Base-by-base conservation (phyloP, 2,113 vertebrate genomes). In the Galbula dea region DNA sequence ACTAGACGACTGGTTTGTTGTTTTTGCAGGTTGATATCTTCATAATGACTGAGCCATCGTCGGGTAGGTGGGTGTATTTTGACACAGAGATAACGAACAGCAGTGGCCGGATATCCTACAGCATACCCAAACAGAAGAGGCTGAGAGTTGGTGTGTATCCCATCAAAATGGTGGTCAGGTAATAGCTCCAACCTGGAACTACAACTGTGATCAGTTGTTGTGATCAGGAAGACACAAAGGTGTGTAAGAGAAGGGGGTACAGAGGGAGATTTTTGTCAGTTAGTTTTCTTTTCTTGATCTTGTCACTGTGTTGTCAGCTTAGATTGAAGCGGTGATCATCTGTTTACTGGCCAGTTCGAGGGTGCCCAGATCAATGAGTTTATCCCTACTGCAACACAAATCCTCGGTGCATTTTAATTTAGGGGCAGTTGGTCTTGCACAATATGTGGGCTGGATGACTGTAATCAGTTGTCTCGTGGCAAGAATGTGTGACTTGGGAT, bases 131-230 rank as follows among this genome's bases (percentile, higher is more conserved):
- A 61, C 98, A 98, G 96, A 99, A 99, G 97, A 98, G 98, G 52
- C 97, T 99, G 26, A 96, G 98, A 15, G 98, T 99, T 12, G 99
- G 99, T 6, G 99, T 99, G 78, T 99, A 99, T 94, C 99, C 99
- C 3, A 97, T 99, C 95, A 99, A 99, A 97, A 99, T 99, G 99
- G 98, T 99, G 46, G 99, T 99, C 95, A 99, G 99, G 99, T 99
- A 97, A 96, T 91, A 51, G 83, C 86, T 93, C 23, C 48, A 91
- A 36, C 34, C 49, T 93, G 90, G 19, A 77, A 76, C 51, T 83
- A 63, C 39, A 74, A 46, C 39, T 83, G 54, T 37, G 52, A 17
- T 49, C 63, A 17, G 24, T 45, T n/a, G 39, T 65, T 48, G 67
- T 52, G 21, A 27, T 71, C 46, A 63, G 51, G 51, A 58, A 63